Conservation (phyloP, 2,888 invertebrate genomes). For the Eupithecia vulgata region DNA sequence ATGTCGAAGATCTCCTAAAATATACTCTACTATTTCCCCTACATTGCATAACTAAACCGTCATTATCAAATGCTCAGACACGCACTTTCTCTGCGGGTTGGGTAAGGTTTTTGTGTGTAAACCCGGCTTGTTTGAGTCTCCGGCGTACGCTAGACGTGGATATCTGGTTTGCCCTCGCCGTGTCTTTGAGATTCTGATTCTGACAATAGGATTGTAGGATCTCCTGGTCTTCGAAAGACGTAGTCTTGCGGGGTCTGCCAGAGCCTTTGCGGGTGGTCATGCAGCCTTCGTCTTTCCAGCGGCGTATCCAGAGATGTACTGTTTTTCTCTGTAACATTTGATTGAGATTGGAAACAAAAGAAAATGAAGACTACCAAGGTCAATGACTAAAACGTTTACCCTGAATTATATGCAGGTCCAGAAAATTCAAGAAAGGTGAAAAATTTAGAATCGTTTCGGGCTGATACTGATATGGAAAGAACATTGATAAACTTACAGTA, state of each 20-base stretch:
- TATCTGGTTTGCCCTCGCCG: slow-evolving; percentile 28
- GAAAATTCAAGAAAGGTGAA: not conserved
- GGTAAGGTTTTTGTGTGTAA: slow-evolving; percentile 1
- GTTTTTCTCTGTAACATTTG: slow-evolving; percentile 24
- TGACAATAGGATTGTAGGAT: slow-evolving; percentile 29
- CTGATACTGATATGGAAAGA: not conserved
- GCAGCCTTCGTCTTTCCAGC: slow-evolving; percentile 33
- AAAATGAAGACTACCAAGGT: not conserved
- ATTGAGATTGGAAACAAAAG: not conserved
- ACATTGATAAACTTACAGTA: slow-evolving; percentile 21
- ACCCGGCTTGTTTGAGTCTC: slow-evolving; percentile 22
- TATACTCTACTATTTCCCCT: not conserved
- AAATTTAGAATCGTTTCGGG: not conserved
- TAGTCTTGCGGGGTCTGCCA: slow-evolving; percentile 27
- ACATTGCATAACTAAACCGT: not conserved
- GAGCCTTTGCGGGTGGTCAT: slow-evolving; percentile 23
- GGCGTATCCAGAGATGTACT: slow-evolving; percentile 30
- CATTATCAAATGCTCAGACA: not conserved
- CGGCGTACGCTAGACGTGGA: slow-evolving; percentile 28
- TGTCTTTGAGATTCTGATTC: slow-evolving; percentile 26
- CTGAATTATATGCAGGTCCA: not conserved
- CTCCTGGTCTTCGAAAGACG: slow-evolving; percentile 28
- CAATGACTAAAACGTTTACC: not conserved
- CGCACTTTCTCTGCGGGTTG: not conserved
- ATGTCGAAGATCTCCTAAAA: not conserved